These are phyloP conservation scores for Pemphigus obesinymphae DNA, from an alignment of 1,140 invertebrate genomes.

Conservation along the genomic window DNA sequence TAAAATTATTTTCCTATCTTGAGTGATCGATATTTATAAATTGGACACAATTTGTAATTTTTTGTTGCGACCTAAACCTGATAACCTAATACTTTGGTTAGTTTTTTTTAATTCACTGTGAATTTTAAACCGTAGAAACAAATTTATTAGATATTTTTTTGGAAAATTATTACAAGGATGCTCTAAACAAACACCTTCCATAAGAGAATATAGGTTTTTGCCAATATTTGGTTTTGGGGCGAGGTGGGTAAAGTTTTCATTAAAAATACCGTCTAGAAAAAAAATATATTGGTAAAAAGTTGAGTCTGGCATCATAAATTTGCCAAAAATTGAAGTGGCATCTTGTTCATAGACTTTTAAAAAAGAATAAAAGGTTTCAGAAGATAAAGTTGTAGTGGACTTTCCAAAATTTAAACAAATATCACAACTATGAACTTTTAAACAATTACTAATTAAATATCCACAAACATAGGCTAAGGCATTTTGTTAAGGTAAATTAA, in stretches of 20 bases:
- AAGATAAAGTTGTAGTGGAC: neutral
- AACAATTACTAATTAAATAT: neutral
- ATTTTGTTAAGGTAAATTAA: neutral
- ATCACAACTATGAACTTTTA: neutral
- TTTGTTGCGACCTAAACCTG: too few species aligned
- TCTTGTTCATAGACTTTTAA: neutral
- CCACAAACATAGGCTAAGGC: neutral
- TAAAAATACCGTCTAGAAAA: too few species aligned
- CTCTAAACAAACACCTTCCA: neutral
- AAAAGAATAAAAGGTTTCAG: neutral
- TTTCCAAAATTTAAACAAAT: neutral
- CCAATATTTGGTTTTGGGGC: neutral
- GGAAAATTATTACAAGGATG: neutral
- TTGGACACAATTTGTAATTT: too few species aligned
- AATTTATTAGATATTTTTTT: neutral
- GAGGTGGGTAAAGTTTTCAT: neutral
- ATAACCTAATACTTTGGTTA: too few species aligned
- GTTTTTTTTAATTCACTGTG: too few species aligned
- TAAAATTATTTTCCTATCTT: too few species aligned
- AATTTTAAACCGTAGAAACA: too few species aligned
- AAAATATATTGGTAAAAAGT: neutral
- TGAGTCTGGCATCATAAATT: neutral
- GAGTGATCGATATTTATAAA: too few species aligned
- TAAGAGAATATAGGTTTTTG: neutral
- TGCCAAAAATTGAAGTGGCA: neutral